phyloP scores from a whole-genome alignment of 2,113 vertebrate genomes.

The Trinectes maculatus region DNA sequence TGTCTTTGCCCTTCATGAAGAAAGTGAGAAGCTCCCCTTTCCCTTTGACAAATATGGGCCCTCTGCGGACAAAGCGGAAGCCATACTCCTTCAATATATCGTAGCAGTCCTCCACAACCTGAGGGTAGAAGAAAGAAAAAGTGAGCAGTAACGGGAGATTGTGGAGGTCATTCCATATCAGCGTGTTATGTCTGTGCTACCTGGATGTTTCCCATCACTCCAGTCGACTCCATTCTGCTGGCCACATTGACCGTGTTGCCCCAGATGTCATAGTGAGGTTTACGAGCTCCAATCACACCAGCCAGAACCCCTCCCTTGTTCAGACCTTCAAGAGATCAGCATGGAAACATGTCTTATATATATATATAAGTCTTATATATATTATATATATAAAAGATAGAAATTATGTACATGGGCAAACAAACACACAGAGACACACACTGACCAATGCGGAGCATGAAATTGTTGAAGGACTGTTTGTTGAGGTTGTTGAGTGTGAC shows the following conservation, averaged over 20 bases:
- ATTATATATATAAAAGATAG: too few species aligned
- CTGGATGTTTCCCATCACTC: constrained; percentile 97
- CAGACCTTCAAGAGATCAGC: constrained; percentile 81
- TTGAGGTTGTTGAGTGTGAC: constrained; percentile 95
- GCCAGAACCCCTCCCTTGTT: constrained; percentile 95
- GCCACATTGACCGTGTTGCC: constrained; percentile 97
- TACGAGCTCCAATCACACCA: constrained; percentile 94
- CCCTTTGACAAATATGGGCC: constrained; percentile 94
- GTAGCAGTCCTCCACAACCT: constrained; percentile 97
- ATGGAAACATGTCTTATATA: constrained; percentile 19
- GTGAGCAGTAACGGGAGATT: neutral
- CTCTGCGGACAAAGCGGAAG: constrained; percentile 93
- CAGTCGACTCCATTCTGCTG: constrained; percentile 97
- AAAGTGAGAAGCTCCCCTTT: constrained; percentile 96
- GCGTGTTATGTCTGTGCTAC: constrained; percentile 66
- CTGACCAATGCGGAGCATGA: constrained; percentile 97
- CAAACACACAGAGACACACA: constrained; percentile 3
- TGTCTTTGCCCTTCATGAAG: constrained; percentile 94
- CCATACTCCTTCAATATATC: constrained; percentile 90
- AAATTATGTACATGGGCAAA: too few species aligned
- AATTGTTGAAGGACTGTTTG: constrained; percentile 99
- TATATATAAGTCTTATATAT: too few species aligned
- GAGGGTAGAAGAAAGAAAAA: constrained; percentile 24
- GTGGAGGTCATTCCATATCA: neutral
- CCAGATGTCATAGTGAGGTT: constrained; percentile 98